Base-by-base conservation (phyloP, 2,888 invertebrate species). In the Troides helena region DNA sequence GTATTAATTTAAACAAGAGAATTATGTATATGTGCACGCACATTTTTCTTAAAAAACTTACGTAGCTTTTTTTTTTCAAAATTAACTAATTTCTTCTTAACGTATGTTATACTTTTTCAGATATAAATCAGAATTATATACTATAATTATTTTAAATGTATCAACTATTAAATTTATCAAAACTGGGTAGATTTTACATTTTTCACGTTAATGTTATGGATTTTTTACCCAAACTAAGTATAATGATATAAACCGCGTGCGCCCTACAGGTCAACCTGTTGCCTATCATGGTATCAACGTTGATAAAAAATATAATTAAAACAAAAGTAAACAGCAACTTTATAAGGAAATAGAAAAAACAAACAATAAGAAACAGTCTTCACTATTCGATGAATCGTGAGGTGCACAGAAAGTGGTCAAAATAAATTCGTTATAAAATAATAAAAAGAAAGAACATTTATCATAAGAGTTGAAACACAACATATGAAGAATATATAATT, bases 391-490 rank as follows among this genome's bases (percentile, higher is more conserved):
- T 10, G 21, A 4, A n/a, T n/a, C 17, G 17, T 53, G 62, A 39
- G 43, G 39, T 8, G 56, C 23, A 36, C 21, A 21, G 62, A 53
- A 60, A 21, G 8, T 61, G 36, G n/a, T 18, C 56, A 39, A 43
- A 56, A n/a, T 46, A 50, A 61, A 62, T 39, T 56, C 30, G 7
- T 23, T 30, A 23, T 36, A 68, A 72, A 61, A 56, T 53, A 67
- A 14, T 53, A 63, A 58, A 71, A 67, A 46, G 63, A 65, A 71
- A 46, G 36, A 8, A 53, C 18, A 18, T 18, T n/a, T n/a, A 53
- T n/a, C 21, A 21, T 21, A n/a, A 53, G 18, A 62, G 61, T 53
- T 30, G 62, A 25, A 62, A 56, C 46, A 43, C 12, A 65, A 25
- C 0, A 39, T 23, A 43, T 43, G 23, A 39, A 69, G 59, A 59